These are phyloP conservation scores for Myotis lucifugus DNA, from an alignment of 2,113 vertebrate genomes.

Conservation along the genomic window DNA sequence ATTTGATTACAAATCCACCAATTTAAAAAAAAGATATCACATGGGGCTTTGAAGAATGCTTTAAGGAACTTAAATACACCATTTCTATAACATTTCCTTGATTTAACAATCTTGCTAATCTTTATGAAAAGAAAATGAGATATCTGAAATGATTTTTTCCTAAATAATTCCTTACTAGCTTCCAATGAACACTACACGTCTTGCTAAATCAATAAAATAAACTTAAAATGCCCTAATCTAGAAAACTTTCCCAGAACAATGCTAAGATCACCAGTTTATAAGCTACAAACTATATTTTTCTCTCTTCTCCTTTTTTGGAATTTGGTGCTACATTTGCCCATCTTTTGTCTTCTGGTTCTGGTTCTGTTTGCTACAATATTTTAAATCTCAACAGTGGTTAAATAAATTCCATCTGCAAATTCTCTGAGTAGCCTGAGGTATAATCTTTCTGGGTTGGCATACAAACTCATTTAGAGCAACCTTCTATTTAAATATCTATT, in stretches of 20 bases:
- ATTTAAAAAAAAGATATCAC: background rate
- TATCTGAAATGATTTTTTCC: background rate
- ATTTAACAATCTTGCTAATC: background rate
- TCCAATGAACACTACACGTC: background rate
- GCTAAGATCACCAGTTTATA: background rate
- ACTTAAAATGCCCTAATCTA: slow-evolving; percentile 8
- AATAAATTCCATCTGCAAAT: slow-evolving; percentile 49
- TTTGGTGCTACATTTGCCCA: background rate
- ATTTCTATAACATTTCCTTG: background rate
- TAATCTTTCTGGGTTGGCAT: slow-evolving; percentile 17
- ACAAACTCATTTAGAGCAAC: slow-evolving; percentile 13
- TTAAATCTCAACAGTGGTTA: slow-evolving; percentile 1
- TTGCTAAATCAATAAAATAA: slow-evolving; percentile 3
- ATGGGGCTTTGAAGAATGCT: background rate
- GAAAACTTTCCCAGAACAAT: background rate
- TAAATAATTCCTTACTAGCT: background rate
- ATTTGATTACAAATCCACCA: slow-evolving; percentile 5
- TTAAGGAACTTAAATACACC: background rate
- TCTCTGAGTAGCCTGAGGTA: background rate
- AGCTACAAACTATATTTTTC: background rate
- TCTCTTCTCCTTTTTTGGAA: slow-evolving; percentile 4
- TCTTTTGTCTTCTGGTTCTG: slow-evolving; percentile 13
- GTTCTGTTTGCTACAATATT: slow-evolving; percentile 28
- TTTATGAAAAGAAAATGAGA: slow-evolving; percentile 2
- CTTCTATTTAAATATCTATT: slow-evolving; percentile 36